Evolutionary conservation across 1,140 invertebrate species (phyloP), one percentile per base, ranked within the genome.

Genomic region (Meteorus sp.): DNA sequence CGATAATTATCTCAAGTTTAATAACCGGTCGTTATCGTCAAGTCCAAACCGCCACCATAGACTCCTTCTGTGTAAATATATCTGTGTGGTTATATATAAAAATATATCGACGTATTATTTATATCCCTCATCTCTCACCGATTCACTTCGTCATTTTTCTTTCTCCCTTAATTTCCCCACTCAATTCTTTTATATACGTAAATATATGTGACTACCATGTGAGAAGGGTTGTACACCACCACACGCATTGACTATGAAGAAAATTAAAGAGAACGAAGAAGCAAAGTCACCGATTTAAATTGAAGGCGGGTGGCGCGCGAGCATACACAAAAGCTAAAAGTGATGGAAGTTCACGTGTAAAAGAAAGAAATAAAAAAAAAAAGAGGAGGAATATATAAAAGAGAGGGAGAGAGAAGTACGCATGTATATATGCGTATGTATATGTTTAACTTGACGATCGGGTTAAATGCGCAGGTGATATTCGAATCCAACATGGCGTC

Each of bases 231-330:
- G 43, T 4, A 9, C 43, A 17, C 17, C 41, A 17, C 17, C 41
- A 31, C n/a, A 31, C 19, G 17, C 37, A 52, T 51, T 33, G 15
- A 51, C 11, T 33, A 37, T 47, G 50, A 41, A 55, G 60, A 61
- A 57, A 61, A 61, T 61, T 57, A 58, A 56, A 59, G 52, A 64
- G 59, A 52, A 52, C 33, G 37, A 57, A 53, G 54, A 53, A 74
- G 74, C 75, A 69, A 52, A 77, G 76, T 78, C 76, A 78, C 74
- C 67, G 69, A 70, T 77, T 77, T 78, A 76, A 78, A 78, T 78
- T 78, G 70, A 75, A 76, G 65, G 48, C 55, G 57, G 43, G 60
- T 65, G 61, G 61, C 59, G 63, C 64, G 56, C 59, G 62, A 59
- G 69, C 67, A 44, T 31, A 22, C 33, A 41, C n/a, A n/a, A n/a